A percentile compares a stretch with the other conserved stretches of the same genome.
Evolutionary conservation across 1,140 invertebrate species (phyloP).

Genomic region (Calliphora vicina): DNA sequence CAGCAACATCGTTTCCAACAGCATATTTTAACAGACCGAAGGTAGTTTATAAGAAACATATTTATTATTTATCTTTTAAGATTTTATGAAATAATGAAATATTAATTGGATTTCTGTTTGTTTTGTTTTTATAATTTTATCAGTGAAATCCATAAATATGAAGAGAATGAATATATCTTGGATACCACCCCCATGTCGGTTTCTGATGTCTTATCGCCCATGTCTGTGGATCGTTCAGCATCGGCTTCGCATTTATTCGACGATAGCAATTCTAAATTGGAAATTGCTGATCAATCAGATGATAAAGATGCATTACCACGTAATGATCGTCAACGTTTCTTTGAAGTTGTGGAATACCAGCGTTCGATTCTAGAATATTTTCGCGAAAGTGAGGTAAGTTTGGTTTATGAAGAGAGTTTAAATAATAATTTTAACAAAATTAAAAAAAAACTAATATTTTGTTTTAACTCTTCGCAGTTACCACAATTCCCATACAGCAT

Average conservation of each 20-base stretch:
- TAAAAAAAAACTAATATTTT: too few relatives aligned
- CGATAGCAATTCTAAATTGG: slow-evolving; percentile 42
- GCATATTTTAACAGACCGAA: slow-evolving; percentile 26
- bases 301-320: slow-evolving; percentile 42
- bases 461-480: too few relatives aligned
- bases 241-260: slow-evolving; percentile 40
- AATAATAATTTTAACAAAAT: background rate
- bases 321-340: slow-evolving; percentile 65
- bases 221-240: slow-evolving; percentile 56
- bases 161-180: slow-evolving; percentile 37
- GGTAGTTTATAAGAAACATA: background rate
- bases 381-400: slow-evolving; percentile 73
- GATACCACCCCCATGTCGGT: slow-evolving; percentile 61
- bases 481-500: too few relatives aligned
- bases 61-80: background rate
- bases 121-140: slow-evolving; percentile 14
- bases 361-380: slow-evolving; percentile 81
- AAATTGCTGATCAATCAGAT: slow-evolving; percentile 22
- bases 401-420: background rate
- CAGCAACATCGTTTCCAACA: slow-evolving; percentile 34
- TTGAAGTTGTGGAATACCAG: slow-evolving; percentile 76
- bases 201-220: slow-evolving; percentile 58
- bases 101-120: background rate
- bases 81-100: background rate
- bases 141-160: slow-evolving; percentile 24